Conservation (phyloP, 2,797 vertebrate genomes). For the Phylloscopus collybita region DNA sequence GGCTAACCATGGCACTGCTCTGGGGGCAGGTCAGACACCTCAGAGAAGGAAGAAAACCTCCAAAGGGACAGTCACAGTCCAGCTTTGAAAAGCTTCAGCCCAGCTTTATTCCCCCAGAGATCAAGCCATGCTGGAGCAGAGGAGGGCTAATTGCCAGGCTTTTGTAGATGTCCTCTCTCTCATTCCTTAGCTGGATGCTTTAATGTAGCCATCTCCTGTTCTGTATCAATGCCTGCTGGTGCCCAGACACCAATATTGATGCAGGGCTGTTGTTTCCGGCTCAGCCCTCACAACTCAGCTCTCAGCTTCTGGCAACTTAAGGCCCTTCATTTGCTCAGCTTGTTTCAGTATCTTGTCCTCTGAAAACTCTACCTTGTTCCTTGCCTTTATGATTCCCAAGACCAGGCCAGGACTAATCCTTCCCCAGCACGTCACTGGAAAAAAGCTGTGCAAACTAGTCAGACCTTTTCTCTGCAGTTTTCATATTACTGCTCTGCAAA, state of each 20-base stretch:
- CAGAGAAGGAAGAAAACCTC: not conserved
- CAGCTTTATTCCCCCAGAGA: not conserved
- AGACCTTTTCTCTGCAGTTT: not conserved
- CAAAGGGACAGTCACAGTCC: not conserved
- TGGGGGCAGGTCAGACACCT: not conserved
- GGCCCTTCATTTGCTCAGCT: not conserved
- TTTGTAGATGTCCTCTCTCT: not conserved
- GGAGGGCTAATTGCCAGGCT: not conserved
- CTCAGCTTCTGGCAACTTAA: not conserved
- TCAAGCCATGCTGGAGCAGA: not conserved
- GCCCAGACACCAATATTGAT: fast-evolving
- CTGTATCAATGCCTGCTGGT: not conserved
- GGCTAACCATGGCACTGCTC: not conserved
- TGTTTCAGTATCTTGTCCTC: not conserved
- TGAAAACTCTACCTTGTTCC: not conserved
- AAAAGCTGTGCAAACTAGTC: not conserved
- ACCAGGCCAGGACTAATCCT: not conserved
- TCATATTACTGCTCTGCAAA: not conserved
- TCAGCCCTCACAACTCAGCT: not conserved
- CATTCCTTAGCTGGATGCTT: not conserved
- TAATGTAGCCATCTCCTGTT: not conserved
- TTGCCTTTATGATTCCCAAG: not conserved
- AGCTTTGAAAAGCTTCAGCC: not conserved
- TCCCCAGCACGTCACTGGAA: not conserved
- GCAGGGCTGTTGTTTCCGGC: not conserved